A percentile compares a stretch with the other conserved stretches of the same genome.
These are phyloP conservation scores for Hypselothyrea guttata DNA, from an alignment of 2,888 invertebrate species.

Conservation along the genomic window DNA sequence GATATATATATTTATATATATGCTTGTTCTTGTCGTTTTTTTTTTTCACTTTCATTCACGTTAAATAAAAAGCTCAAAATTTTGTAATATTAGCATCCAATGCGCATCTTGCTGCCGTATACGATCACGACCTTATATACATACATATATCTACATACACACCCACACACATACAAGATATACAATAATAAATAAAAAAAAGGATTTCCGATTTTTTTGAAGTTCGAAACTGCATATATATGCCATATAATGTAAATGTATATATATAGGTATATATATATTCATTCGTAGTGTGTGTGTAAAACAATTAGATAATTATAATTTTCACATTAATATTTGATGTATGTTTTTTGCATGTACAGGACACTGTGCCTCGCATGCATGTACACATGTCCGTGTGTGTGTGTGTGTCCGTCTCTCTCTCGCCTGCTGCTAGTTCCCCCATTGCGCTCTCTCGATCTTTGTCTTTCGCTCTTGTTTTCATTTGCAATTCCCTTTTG, in stretches of 20 bases:
- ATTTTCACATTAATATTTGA: too few species aligned
- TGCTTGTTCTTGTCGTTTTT: constrained; percentile 3
- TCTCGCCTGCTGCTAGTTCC: neutral
- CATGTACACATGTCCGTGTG: neutral
- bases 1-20: constrained; percentile 24
- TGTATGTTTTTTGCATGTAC: neutral
- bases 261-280: too few species aligned
- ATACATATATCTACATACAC: neutral
- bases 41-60: constrained; percentile 5
- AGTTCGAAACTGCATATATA: too few species aligned
- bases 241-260: too few species aligned
- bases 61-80: constrained; percentile 45
- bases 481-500: too few species aligned
- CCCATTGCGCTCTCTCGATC: neutral
- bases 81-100: constrained; percentile 46
- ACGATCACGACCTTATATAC: neutral
- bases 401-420: neutral
- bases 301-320: too few species aligned
- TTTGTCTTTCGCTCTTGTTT: too few species aligned
- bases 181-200: too few species aligned
- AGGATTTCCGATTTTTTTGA: too few species aligned
- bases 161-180: neutral
- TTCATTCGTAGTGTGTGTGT: too few species aligned
- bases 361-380: neutral
- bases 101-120: constrained; percentile 17